Conservation (phyloP, 2,888 invertebrate species). For the Drosophila falleni region DNA sequence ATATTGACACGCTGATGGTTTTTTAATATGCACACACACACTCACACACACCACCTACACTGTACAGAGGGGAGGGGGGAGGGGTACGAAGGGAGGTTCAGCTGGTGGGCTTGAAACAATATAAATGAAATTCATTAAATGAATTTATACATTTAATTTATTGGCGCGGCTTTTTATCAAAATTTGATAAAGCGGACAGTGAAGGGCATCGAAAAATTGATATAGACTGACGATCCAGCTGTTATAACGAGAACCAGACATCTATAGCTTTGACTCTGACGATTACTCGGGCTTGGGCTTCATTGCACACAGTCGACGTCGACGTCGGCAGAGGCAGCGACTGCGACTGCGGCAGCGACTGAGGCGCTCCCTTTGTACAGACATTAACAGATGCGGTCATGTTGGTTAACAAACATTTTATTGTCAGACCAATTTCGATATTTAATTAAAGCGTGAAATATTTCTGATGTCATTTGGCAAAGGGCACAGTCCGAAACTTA, state of each 20-base stretch:
- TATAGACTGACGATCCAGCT: slow-evolving; percentile 24
- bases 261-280: slow-evolving; percentile 18
- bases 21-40: slow-evolving; percentile 77
- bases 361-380: slow-evolving; percentile 62
- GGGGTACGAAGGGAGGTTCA: neutral
- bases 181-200: slow-evolving; percentile 75
- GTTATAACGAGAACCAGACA: slow-evolving; percentile 16
- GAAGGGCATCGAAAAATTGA: slow-evolving; percentile 29
- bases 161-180: slow-evolving; percentile 80
- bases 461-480: slow-evolving; percentile 41
- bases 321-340: slow-evolving; percentile 24
- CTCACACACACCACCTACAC: slow-evolving; percentile 28
- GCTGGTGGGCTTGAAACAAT: slow-evolving; percentile 66
- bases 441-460: slow-evolving; percentile 78
- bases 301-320: slow-evolving; percentile 69
- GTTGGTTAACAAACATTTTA: slow-evolving; percentile 80
- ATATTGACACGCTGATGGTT: slow-evolving; percentile 83
- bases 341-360: slow-evolving; percentile 23
- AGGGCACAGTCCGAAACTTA: neutral
- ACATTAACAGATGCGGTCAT: slow-evolving; percentile 80
- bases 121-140: slow-evolving; percentile 79
- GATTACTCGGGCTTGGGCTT: slow-evolving; percentile 56
- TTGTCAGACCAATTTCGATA: slow-evolving; percentile 76
- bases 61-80: neutral
- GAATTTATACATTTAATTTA: slow-evolving; percentile 82